phyloP scores from a whole-genome alignment of 2,888 invertebrate species.

The Acrocyrtus sp. region DNA sequence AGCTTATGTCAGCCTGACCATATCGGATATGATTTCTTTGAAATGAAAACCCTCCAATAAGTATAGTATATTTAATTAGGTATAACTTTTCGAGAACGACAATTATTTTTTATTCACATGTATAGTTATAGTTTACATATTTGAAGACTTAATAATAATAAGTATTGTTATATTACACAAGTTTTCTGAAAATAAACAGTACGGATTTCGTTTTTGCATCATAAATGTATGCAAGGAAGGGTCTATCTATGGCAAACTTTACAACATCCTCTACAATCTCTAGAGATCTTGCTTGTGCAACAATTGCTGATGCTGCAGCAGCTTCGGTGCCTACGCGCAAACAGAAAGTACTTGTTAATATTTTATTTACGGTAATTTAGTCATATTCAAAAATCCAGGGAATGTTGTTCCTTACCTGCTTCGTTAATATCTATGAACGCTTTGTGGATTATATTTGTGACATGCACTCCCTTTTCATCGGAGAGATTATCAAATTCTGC shows the following conservation, averaged over 20 bases:
- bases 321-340: constrained; percentile 34
- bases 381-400: not conserved
- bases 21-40: constrained; percentile 18
- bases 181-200: constrained; percentile 42
- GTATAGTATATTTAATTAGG: too few species aligned
- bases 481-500: constrained; percentile 38
- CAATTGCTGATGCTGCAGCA: constrained; percentile 28
- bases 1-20: too few species aligned
- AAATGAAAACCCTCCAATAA: constrained; percentile 62
- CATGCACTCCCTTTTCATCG: constrained; percentile 21
- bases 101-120: too few species aligned
- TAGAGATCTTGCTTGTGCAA: constrained; percentile 27
- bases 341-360: not conserved
- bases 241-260: constrained; percentile 40
- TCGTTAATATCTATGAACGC: constrained; percentile 40
- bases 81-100: too few species aligned
- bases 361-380: not conserved
- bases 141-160: not conserved
- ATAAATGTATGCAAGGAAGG: constrained; percentile 50
- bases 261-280: constrained; percentile 13
- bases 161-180: constrained; percentile 7
- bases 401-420: constrained; percentile 17
- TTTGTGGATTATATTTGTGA: constrained; percentile 40
- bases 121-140: not conserved
- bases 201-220: constrained; percentile 41